Evolutionary conservation across 2,797 vertebrate genomes (phyloP).

Genomic region (Tarsius wallacei): DNA sequence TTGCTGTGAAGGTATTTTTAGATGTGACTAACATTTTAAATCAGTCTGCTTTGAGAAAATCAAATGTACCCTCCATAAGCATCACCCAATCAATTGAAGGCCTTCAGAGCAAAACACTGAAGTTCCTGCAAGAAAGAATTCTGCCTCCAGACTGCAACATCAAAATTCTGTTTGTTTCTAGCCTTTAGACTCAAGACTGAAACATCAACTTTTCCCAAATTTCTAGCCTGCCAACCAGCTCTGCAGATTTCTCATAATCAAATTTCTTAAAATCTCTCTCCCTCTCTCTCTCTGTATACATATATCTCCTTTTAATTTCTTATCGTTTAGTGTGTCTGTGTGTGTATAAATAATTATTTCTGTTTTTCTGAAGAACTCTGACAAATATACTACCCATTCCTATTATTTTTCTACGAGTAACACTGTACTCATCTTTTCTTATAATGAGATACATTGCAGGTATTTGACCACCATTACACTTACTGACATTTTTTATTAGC

Average conservation of each 20-base stretch:
- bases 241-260: neutral
- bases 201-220: neutral
- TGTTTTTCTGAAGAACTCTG: neutral
- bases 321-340: neutral
- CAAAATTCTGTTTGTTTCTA: constrained; percentile 2
- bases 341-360: neutral
- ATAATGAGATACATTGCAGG: neutral
- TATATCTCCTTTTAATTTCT: neutral
- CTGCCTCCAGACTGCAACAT: neutral
- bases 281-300: neutral
- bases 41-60: neutral
- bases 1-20: neutral
- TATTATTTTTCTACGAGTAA: neutral
- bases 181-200: neutral
- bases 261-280: neutral
- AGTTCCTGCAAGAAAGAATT: neutral
- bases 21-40: constrained; percentile 5
- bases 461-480: neutral
- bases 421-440: neutral
- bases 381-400: neutral
- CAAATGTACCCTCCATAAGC: neutral
- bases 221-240: neutral
- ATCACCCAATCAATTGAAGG: neutral
- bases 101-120: neutral
- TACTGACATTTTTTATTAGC: neutral